A percentile compares a stretch with the other conserved stretches of the same genome.
These are phyloP conservation scores for Sapajus apella DNA, from an alignment of 2,113 vertebrate genomes.

Conservation along the genomic window DNA sequence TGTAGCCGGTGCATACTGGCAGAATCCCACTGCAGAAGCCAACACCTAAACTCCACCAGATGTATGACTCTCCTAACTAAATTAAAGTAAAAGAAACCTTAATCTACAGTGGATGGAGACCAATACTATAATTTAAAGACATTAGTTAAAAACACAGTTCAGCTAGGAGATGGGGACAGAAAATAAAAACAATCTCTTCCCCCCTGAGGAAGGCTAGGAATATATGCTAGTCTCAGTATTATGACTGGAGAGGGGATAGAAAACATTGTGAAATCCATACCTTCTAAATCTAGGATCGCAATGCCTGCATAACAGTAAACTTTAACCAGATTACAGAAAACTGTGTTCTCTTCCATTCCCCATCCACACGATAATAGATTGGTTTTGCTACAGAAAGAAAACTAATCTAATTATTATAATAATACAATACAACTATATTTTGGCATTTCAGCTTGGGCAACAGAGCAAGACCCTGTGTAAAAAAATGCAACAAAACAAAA, in stretches of 20 bases:
- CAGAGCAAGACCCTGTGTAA: too few relatives aligned
- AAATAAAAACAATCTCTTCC: background rate
- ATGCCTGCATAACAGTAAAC: background rate
- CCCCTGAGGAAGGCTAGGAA: background rate
- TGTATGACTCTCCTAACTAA: background rate
- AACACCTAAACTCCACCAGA: background rate
- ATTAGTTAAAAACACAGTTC: background rate
- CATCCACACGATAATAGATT: background rate
- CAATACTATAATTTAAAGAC: background rate
- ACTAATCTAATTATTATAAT: background rate
- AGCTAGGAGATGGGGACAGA: background rate
- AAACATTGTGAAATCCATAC: background rate
- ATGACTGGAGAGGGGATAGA: background rate
- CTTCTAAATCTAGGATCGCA: background rate
- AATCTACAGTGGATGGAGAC: background rate
- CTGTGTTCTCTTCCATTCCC: background rate
- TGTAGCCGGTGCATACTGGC: background rate
- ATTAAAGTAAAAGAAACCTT: background rate
- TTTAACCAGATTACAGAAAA: background rate
- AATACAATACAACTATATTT: too few relatives aligned
- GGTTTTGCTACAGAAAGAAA: background rate
- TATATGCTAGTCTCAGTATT: background rate
- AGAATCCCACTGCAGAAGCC: background rate
- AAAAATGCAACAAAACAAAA: too few relatives aligned
- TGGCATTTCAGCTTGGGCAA: too few relatives aligned